A percentile compares a stretch with the other conserved stretches of the same genome.
Evolutionary conservation across 2,888 invertebrate species (phyloP).

Genomic region (Coremacera marginata): DNA sequence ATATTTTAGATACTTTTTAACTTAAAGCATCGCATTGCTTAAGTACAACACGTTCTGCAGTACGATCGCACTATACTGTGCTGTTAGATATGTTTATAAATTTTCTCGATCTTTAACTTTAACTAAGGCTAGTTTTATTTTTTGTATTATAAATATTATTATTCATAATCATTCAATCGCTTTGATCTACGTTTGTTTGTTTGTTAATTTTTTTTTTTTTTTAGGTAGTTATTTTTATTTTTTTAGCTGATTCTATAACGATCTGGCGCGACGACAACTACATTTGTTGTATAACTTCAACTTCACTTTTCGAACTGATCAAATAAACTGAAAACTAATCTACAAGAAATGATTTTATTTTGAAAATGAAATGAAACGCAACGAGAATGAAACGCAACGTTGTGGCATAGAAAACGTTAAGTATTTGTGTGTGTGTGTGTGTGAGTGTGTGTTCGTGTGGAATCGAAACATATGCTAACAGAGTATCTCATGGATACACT

Average conservation of each 20-base stretch:
- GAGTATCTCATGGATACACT: too few relatives aligned
- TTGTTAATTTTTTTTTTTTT: slow-evolving; percentile 23
- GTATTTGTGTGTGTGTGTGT: not conserved
- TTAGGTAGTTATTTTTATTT: not conserved
- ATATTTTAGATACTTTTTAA: too few relatives aligned
- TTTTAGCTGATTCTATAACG: slow-evolving; percentile 16
- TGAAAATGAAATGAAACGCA: slow-evolving; percentile 18
- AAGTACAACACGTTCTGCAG: too few relatives aligned
- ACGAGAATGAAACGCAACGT: not conserved
- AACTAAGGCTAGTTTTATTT: slow-evolving; percentile 13
- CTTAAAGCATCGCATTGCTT: too few relatives aligned
- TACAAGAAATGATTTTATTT: slow-evolving; percentile 15
- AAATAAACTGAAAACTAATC: slow-evolving; percentile 59
- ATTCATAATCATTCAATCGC: not conserved
- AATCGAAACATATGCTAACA: not conserved
- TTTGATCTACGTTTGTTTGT: slow-evolving; percentile 1
- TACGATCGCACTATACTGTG: too few relatives aligned
- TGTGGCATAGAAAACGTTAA: not conserved
- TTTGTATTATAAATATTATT: slow-evolving; percentile 3
- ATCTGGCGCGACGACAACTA: slow-evolving; percentile 1
- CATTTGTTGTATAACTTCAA: slow-evolving; percentile 49
- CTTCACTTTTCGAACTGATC: slow-evolving; percentile 69
- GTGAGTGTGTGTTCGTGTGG: not conserved
- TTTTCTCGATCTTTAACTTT: not conserved
- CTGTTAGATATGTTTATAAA: too few relatives aligned